phyloP scores from a whole-genome alignment of 2,113 vertebrate genomes.

The Catharus minimus region DNA sequence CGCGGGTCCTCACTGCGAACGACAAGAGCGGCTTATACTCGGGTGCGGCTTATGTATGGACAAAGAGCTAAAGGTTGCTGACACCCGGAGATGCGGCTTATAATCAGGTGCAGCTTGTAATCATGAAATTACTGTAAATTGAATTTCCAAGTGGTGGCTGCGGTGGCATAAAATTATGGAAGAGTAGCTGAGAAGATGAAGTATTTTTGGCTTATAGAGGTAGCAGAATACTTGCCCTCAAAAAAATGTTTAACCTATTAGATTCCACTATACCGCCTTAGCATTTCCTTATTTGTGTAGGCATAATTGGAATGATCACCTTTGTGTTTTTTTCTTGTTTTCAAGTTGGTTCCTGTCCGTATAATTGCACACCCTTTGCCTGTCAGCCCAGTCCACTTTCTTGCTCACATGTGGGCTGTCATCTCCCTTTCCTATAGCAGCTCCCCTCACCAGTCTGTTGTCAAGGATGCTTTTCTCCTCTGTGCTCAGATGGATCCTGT shows the following conservation, averaged over 20 bases:
- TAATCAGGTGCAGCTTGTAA: no score
- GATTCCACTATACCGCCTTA: neutral
- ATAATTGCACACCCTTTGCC: neutral
- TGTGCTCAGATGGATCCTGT: neutral
- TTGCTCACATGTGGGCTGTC: accelerated
- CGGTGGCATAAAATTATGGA: neutral
- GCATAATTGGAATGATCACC: neutral
- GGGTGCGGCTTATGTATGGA: no score
- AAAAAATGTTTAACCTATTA: neutral
- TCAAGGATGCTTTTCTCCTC: neutral
- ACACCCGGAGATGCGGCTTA: no score
- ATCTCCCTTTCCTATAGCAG: neutral
- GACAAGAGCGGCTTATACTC: no score
- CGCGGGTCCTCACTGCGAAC: no score
- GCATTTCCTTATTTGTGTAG: neutral
- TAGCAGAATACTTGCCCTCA: neutral
- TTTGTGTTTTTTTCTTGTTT: neutral
- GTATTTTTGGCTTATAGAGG: neutral
- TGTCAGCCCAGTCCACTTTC: neutral
- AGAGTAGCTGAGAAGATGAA: neutral
- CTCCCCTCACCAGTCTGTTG: neutral
- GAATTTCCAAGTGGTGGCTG: neutral
- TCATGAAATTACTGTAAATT: neutral
- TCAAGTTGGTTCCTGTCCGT: neutral
- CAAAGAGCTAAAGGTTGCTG: no score